A percentile compares a stretch with the other conserved stretches of the same genome.
Conservation (phyloP, 2,797 vertebrate genomes). For the Chiroxiphia lanceolata region DNA sequence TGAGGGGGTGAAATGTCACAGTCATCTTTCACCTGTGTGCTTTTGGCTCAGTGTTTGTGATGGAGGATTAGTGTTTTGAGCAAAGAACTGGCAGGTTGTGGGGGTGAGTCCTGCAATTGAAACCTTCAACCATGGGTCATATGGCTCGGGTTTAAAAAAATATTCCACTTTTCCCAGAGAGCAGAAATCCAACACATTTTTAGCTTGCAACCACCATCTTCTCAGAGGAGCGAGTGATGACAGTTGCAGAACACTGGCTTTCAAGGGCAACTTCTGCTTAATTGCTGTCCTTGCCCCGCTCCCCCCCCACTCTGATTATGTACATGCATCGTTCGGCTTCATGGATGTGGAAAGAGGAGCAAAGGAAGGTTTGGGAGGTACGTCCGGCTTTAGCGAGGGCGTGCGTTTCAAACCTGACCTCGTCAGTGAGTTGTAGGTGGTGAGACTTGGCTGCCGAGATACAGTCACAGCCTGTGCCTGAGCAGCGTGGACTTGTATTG, state of each 20-base stretch:
- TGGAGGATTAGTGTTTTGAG: slow-evolving; percentile 71
- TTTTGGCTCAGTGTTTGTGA: slow-evolving; percentile 84
- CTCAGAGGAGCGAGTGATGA: slow-evolving; percentile 78
- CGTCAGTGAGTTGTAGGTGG: slow-evolving; percentile 90
- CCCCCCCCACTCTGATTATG: slow-evolving; percentile 84
- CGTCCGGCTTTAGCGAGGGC: slow-evolving; percentile 90
- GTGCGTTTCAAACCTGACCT: slow-evolving; percentile 90
- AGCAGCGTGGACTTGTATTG: slow-evolving; percentile 90
- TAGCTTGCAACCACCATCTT: slow-evolving; percentile 75
- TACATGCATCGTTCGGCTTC: slow-evolving; percentile 93
- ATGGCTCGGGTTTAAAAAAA: slow-evolving; percentile 74
- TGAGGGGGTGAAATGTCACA: slow-evolving; percentile 68
- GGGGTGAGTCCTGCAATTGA: slow-evolving; percentile 71
- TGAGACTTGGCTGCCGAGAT: slow-evolving; percentile 89
- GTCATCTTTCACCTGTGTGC: slow-evolving; percentile 79
- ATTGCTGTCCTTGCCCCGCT: slow-evolving; percentile 71
- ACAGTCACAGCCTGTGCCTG: slow-evolving; percentile 87
- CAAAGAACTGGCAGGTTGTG: slow-evolving; percentile 58
- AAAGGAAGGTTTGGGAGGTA: slow-evolving; percentile 95
- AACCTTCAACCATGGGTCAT: slow-evolving; percentile 74
- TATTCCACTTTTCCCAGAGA: slow-evolving; percentile 83
- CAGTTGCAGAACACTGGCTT: slow-evolving; percentile 83
- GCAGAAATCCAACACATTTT: slow-evolving; percentile 76
- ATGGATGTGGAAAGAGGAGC: slow-evolving; percentile 90
- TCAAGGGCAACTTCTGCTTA: slow-evolving; percentile 77